Evolutionary conservation across 2,888 invertebrate genomes (phyloP).

Genomic region (Penaeus monodon): DNA sequence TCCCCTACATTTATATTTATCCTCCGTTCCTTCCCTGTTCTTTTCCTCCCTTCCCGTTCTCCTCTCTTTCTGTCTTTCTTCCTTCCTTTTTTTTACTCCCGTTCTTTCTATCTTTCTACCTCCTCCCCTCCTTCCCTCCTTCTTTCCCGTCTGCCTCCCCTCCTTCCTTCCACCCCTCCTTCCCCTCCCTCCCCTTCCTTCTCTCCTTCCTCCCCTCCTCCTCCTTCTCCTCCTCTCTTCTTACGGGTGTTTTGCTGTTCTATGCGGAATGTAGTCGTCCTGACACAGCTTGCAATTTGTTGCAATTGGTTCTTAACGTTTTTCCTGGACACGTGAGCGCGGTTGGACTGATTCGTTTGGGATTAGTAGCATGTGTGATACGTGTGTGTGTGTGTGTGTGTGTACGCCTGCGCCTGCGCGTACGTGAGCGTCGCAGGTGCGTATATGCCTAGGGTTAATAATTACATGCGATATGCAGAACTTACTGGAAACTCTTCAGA

Average conservation of each 20-base stretch:
- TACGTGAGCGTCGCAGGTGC: neutral
- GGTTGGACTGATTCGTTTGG: neutral
- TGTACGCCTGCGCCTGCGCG: neutral
- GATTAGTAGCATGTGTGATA: neutral
- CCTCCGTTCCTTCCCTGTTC: neutral
- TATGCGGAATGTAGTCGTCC: neutral
- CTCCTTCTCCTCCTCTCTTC: slow-evolving; percentile 1
- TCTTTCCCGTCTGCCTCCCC: neutral
- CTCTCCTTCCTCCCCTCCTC: neutral
- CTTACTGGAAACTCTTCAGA: too few relatives aligned
- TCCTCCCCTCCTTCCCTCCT: neutral
- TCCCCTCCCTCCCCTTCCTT: neutral
- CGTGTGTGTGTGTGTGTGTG: neutral
- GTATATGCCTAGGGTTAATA: neutral
- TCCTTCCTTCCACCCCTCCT: neutral
- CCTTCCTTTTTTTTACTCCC: too few relatives aligned
- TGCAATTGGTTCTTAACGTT: neutral
- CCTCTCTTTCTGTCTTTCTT: too few relatives aligned
- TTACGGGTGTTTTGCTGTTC: too few relatives aligned
- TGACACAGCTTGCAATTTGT: neutral
- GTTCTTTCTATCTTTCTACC: neutral
- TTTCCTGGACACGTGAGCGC: neutral
- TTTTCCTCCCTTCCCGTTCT: too few relatives aligned
- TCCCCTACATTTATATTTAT: too few relatives aligned
- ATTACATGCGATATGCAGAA: too few relatives aligned